Percentiles rank a stretch among this genome's conserved stretches.
Evolutionary conservation across 2,888 invertebrate species (phyloP).

Genomic region (Pammene aurita): DNA sequence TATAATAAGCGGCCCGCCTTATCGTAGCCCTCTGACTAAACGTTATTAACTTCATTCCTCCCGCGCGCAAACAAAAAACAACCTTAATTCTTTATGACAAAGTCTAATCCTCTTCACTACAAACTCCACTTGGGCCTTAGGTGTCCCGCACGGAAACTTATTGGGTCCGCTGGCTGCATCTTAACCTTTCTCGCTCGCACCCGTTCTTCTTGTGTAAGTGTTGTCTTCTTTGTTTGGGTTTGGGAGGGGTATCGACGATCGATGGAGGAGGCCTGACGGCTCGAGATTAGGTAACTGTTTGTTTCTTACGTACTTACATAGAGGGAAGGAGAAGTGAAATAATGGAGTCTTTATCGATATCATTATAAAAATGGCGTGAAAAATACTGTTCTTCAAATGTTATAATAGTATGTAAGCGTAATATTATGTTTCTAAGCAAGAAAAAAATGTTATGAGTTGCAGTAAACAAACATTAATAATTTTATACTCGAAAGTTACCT

Average conservation of each 20-base stretch:
- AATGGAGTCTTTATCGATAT: background rate
- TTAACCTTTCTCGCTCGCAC: slow-evolving; percentile 36
- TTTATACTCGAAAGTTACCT: no score
- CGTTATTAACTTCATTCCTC: slow-evolving; percentile 27
- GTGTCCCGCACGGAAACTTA: slow-evolving; percentile 15
- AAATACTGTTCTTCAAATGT: background rate
- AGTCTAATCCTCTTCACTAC: slow-evolving; percentile 6
- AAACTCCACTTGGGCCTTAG: slow-evolving; percentile 8
- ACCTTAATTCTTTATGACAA: slow-evolving; percentile 16
- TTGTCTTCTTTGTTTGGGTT: slow-evolving; percentile 35
- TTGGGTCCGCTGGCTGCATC: slow-evolving; percentile 41
- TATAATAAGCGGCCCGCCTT: slow-evolving; percentile 40
- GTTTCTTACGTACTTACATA: slow-evolving; percentile 15
- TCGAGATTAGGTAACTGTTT: slow-evolving; percentile 40
- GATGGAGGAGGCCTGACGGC: slow-evolving; percentile 36
- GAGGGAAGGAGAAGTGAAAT: slow-evolving; percentile 10
- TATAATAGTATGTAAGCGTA: background rate
- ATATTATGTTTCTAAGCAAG: no score
- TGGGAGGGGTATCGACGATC: slow-evolving; percentile 35
- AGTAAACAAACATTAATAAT: no score
- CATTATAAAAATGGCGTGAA: slow-evolving; percentile 1
- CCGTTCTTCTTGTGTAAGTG: slow-evolving; percentile 37
- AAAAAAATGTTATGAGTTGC: no score
- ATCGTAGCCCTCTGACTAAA: slow-evolving; percentile 28
- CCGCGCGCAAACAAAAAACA: slow-evolving; percentile 7